Percentiles rank a stretch among this genome's conserved stretches.
phyloP scores from a whole-genome alignment of 2,888 invertebrate species.

The Stenichneumon culpator region DNA sequence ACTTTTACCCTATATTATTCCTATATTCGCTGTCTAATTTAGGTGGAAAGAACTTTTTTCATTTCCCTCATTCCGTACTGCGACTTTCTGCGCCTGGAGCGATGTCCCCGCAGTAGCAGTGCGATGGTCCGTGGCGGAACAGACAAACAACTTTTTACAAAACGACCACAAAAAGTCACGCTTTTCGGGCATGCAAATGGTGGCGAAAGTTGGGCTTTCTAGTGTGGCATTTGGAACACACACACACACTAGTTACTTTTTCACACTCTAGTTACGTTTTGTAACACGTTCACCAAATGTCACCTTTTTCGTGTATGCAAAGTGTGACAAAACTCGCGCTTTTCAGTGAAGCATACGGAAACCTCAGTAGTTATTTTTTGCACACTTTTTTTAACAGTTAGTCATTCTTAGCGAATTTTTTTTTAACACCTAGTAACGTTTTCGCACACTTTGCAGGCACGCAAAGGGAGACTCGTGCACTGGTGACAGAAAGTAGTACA shows the following conservation, averaged over 20 bases:
- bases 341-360: neutral
- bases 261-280: neutral
- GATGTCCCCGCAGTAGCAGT: neutral
- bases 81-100: neutral
- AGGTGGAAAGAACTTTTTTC: neutral
- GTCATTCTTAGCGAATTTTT: no score
- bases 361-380: no score
- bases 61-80: neutral
- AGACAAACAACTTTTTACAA: neutral
- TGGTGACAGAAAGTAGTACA: neutral
- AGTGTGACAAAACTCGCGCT: neutral
- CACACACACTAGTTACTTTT: neutral
- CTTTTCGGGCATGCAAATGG: neutral
- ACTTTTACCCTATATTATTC: neutral
- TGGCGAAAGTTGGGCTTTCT: neutral
- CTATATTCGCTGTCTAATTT: neutral
- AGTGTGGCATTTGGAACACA: neutral
- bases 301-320: neutral
- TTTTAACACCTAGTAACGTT: neutral
- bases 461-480: no score
- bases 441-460: neutral
- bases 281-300: neutral
- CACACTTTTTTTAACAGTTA: no score
- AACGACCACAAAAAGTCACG: neutral
- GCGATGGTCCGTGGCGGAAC: neutral